A percentile compares a stretch with the other conserved stretches of the same genome.
Evolutionary conservation across 2,888 invertebrate species (phyloP).

Genomic region (Drosophila anomelani): DNA sequence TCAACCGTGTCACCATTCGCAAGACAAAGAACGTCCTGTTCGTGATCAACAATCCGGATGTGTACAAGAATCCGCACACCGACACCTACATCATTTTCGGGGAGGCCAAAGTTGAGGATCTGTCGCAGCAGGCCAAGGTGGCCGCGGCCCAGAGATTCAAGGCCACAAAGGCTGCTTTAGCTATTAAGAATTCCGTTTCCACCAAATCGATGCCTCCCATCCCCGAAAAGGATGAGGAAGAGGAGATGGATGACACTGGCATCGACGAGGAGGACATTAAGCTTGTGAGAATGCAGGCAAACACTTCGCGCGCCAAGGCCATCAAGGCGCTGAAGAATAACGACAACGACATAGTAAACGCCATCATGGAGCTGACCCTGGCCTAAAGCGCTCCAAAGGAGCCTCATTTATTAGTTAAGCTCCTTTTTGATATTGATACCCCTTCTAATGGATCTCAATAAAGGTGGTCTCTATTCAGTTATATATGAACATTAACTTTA

Average conservation of each 20-base stretch:
- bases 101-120: constrained; percentile 99
- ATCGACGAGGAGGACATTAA: constrained; percentile 99
- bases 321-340: constrained; percentile 98
- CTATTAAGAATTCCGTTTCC: constrained; percentile 88
- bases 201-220: constrained; percentile 92
- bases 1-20: constrained; percentile 98
- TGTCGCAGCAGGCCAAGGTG: constrained; percentile 97
- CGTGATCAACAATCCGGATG: constrained; percentile 99
- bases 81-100: constrained; percentile 99
- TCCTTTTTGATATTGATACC: too few relatives aligned
- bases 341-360: constrained; percentile 99
- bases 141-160: constrained; percentile 99
- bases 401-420: constrained; percentile 46
- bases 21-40: constrained; percentile 99
- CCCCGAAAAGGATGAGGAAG: constrained; percentile 95
- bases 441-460: constrained; percentile 38
- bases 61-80: constrained; percentile 98
- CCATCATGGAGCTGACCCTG: constrained; percentile 95
- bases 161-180: constrained; percentile 92
- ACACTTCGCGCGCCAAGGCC: constrained; percentile 96
- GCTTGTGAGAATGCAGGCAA: constrained; percentile 98
- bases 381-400: constrained; percentile 74
- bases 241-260: constrained; percentile 97
- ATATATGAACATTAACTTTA: too few relatives aligned
- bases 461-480: constrained; percentile 54